Evolutionary conservation across 2,113 vertebrate species (phyloP).

Genomic region (Ia io): DNA sequence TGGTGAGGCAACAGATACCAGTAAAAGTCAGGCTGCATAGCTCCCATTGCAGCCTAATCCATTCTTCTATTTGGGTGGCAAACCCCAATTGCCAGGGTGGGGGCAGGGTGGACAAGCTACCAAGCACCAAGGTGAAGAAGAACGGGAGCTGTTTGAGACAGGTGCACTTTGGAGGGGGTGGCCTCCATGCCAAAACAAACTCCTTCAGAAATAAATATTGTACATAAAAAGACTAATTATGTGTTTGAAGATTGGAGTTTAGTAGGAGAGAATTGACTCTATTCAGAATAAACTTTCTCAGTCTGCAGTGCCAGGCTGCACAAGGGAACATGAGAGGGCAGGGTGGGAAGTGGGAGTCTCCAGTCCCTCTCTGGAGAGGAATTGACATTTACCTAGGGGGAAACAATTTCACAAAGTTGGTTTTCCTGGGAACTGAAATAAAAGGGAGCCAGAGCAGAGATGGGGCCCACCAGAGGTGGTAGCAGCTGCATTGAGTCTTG

Average conservation of each 20-base stretch:
- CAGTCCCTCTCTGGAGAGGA: background rate
- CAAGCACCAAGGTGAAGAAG: conserved; percentile 18
- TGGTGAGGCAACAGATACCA: background rate
- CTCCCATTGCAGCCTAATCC: background rate
- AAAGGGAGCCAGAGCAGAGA: background rate
- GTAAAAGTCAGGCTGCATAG: background rate
- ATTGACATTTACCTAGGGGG: background rate
- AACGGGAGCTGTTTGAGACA: conserved; percentile 23
- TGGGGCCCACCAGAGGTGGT: background rate
- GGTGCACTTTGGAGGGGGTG: conserved; percentile 23
- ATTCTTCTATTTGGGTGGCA: conserved; percentile 41
- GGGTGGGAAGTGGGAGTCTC: background rate
- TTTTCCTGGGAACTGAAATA: background rate
- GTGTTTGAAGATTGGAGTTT: conserved; percentile 37
- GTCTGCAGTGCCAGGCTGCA: background rate
- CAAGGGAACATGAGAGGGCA: background rate
- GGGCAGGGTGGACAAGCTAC: background rate
- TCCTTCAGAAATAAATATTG: conserved; percentile 51
- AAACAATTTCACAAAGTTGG: conserved; percentile 23
- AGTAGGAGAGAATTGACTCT: conserved; percentile 9
- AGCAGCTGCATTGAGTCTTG: background rate
- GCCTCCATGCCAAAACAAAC: conserved; percentile 48
- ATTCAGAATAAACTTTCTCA: background rate
- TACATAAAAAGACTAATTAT: conserved; percentile 56
- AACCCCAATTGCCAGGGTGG: background rate